phyloP scores from a whole-genome alignment of 1,140 invertebrate genomes.

The Diorhabda sublineata region DNA sequence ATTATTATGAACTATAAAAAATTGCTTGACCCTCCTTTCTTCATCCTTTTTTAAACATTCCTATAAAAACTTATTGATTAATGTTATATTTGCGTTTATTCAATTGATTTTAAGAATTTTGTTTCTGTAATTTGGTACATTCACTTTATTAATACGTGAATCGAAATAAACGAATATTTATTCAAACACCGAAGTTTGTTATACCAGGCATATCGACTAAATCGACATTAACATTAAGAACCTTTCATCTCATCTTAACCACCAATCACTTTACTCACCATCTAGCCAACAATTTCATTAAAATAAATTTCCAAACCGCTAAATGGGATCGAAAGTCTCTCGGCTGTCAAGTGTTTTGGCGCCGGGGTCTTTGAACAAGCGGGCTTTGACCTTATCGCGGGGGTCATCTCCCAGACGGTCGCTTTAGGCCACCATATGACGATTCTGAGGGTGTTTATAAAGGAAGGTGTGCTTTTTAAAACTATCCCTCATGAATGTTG shows the following conservation, averaged over 20 bases:
- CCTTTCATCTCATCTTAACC: slow-evolving; percentile 6
- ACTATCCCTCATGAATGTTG: background rate
- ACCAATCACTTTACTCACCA: slow-evolving; percentile 10
- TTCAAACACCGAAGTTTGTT: no score
- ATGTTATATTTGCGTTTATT: no score
- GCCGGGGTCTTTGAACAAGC: slow-evolving; percentile 43
- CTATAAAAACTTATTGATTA: no score
- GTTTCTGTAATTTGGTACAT: no score
- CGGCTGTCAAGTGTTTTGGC: slow-evolving; percentile 43
- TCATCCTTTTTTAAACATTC: no score
- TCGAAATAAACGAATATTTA: no score
- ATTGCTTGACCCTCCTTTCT: no score
- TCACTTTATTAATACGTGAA: no score
- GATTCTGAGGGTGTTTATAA: slow-evolving; percentile 20
- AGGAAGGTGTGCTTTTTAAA: background rate
- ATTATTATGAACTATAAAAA: no score
- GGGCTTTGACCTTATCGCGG: slow-evolving; percentile 37
- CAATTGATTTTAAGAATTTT: no score
- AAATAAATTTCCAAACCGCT: slow-evolving; percentile 17
- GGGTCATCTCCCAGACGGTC: slow-evolving; percentile 28
- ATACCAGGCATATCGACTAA: background rate
- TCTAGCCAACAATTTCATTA: slow-evolving; percentile 13
- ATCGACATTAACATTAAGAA: background rate
- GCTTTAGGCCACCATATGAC: slow-evolving; percentile 28
- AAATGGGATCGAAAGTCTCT: slow-evolving; percentile 18